Base-by-base conservation (phyloP, 2,888 invertebrate species). In the Harmothoe impar region DNA sequence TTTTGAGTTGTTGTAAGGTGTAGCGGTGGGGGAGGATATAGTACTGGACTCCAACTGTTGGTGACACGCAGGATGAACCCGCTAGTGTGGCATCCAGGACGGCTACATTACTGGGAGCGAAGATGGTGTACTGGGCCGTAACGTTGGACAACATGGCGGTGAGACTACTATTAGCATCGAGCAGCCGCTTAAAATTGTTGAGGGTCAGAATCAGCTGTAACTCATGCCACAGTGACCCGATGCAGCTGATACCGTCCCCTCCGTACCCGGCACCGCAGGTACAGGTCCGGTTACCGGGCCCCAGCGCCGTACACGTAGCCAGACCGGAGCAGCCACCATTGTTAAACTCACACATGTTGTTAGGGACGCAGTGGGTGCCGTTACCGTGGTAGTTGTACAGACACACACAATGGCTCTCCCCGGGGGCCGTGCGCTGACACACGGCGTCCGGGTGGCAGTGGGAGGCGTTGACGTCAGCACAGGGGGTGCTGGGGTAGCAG, bases 371-470 rank as follows among this genome's bases (percentile, higher is more conserved):
- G 68, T 90, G 92, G 0, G 93, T 94, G 17, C 95, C 95, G 91
- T 95, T 93, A 0, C 95, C 95, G 91, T 93, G 93, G 92, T 92
- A 95, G 86, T 93, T 94, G 35, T 91, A 88, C 23, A 91, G 92
- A 91, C 94, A 95, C 7, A 90, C 62, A 93, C 94, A 95, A 23
- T 93, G 89, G 86, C 92, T 92, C 94, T 93, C 98, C 98, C 0
- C 96, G 96, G 89, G 95, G 97, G n/a, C 31, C 20, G 90, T 89
- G n/a, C 91, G 91, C 10, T 91, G 52, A 90, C 95, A 95, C 0
- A 43, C 31, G 1, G 94, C 94, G 90, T 94, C 91, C 7, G 88
- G 88, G 86, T 94, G 93, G 92, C 95, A 95, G 89, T 94, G 93
- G 43, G 5, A 7, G 10, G 43, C 43, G 10, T 10, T 43, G 12